phyloP scores from a whole-genome alignment of 2,797 vertebrate genomes.

The Tachyglossus aculeatus region DNA sequence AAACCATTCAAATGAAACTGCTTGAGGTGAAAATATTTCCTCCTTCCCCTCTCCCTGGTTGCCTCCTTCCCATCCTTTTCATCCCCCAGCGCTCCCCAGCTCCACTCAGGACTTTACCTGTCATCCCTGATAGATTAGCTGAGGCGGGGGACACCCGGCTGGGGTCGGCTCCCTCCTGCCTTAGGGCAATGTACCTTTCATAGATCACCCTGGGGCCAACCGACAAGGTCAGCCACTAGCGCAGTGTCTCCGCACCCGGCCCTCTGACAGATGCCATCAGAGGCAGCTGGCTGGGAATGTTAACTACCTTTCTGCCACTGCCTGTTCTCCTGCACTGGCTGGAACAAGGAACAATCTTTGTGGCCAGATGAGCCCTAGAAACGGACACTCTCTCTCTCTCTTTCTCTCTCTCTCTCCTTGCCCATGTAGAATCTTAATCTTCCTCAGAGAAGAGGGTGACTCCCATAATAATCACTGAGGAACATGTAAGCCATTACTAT shows the following conservation, averaged over 20 bases:
- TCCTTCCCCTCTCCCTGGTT: neutral
- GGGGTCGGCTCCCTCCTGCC: neutral
- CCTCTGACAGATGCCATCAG: neutral
- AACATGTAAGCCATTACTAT: too few species aligned
- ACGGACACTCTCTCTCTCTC: too few species aligned
- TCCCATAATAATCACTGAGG: too few species aligned
- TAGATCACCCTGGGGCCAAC: neutral
- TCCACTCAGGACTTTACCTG: neutral
- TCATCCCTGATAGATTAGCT: neutral
- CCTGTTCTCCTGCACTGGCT: neutral
- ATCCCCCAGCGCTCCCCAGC: rapidly evolving
- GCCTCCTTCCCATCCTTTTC: neutral
- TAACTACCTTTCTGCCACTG: neutral
- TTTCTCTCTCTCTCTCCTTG: too few species aligned
- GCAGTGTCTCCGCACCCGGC: neutral
- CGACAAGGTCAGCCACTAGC: neutral
- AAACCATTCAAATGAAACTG: too few species aligned
- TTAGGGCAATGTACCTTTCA: neutral
- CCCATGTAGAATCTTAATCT: too few species aligned
- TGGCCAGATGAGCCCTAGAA: too few species aligned
- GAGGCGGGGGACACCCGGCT: neutral
- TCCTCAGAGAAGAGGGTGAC: too few species aligned
- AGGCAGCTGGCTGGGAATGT: neutral
- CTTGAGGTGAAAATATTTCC: too few species aligned
- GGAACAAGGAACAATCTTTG: neutral